A percentile compares a stretch with the other conserved stretches of the same genome.
These are phyloP conservation scores for Heterotis niloticus DNA, from an alignment of 2,113 vertebrate genomes.

Conservation along the genomic window DNA sequence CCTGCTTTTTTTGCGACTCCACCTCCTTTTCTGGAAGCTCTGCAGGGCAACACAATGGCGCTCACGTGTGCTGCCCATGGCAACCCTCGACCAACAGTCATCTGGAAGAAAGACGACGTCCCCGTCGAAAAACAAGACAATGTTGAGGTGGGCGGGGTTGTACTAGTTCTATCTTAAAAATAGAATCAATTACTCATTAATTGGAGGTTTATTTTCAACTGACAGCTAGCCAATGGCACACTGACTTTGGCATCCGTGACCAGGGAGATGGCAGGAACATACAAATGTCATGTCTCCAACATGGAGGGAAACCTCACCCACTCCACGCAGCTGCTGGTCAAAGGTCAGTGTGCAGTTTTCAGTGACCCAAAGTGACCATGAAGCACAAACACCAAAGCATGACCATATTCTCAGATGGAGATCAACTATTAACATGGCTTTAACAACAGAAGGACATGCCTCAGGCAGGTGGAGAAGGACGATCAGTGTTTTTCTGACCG, in stretches of 20 bases:
- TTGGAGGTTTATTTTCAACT: not conserved
- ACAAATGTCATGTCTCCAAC: slow-evolving; percentile 87
- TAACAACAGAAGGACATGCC: not conserved
- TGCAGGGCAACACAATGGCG: slow-evolving; percentile 69
- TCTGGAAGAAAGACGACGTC: slow-evolving; percentile 78
- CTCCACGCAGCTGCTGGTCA: slow-evolving; percentile 79
- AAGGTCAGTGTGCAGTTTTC: slow-evolving; percentile 68
- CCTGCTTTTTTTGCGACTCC: slow-evolving; percentile 82
- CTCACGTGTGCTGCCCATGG: slow-evolving; percentile 81
- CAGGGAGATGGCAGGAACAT: slow-evolving; percentile 74
- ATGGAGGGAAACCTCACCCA: slow-evolving; percentile 80
- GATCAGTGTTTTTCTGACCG: slow-evolving; percentile 11
- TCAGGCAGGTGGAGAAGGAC: not conserved
- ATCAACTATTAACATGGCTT: not conserved
- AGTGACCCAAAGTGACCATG: not conserved
- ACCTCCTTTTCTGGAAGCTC: slow-evolving; percentile 77
- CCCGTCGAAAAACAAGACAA: slow-evolving; percentile 66
- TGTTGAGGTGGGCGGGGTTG: slow-evolving; percentile 67
- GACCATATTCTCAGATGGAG: not conserved
- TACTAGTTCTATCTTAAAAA: not conserved
- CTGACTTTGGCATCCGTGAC: slow-evolving; percentile 71
- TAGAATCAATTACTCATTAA: not conserved
- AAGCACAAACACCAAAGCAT: too few species aligned
- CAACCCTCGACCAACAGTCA: slow-evolving; percentile 79
- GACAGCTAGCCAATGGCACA: slow-evolving; percentile 81